These are phyloP conservation scores for Stenchaetothrips biformis DNA, from an alignment of 2,888 invertebrate genomes.

Conservation along the genomic window DNA sequence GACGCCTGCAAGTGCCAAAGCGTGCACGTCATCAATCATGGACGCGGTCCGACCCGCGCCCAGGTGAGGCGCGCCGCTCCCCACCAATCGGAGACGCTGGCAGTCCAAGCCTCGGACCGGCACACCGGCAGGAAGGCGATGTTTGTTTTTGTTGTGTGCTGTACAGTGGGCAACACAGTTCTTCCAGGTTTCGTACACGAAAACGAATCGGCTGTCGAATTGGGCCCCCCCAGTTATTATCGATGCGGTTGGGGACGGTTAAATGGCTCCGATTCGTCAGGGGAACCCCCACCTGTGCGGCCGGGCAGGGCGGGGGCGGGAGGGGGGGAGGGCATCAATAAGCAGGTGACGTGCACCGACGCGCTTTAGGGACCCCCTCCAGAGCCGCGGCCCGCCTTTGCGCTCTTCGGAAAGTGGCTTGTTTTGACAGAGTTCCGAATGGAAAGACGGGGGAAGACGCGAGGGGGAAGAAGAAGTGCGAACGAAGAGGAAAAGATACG, in stretches of 20 bases:
- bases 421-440: not conserved
- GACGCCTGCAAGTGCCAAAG: not conserved
- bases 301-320: not conserved
- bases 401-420: no score
- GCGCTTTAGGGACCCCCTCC: not conserved
- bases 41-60: not conserved
- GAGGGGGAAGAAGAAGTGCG: not conserved
- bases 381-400: not conserved
- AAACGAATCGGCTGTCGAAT: constrained; percentile 9
- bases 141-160: not conserved
- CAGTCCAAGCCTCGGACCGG: no score
- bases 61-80: not conserved
- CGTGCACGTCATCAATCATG: not conserved
- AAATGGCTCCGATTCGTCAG: not conserved
- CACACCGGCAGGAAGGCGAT: not conserved
- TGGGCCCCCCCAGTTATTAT: not conserved
- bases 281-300: not conserved
- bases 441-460: not conserved
- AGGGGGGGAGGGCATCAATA: not conserved
- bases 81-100: not conserved
- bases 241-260: not conserved
- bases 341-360: not conserved
- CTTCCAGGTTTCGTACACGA: not conserved
- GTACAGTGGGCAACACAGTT: not conserved
- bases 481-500: not conserved